A percentile compares a stretch with the other conserved stretches of the same genome.
phyloP scores from a whole-genome alignment of 2,888 invertebrate species.

The Encarsia formosa region DNA sequence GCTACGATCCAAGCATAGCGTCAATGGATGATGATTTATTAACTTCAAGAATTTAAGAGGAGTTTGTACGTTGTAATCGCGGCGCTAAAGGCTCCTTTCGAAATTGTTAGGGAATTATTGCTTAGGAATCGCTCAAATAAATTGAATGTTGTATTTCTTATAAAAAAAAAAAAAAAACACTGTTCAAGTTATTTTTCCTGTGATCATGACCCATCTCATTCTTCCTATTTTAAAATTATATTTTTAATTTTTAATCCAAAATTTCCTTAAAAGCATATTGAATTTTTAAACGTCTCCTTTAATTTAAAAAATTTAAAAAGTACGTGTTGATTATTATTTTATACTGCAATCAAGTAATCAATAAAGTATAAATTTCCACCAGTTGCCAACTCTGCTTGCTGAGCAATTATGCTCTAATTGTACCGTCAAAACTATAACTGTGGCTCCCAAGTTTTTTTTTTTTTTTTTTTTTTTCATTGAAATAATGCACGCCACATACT shows the following conservation, averaged over 20 bases:
- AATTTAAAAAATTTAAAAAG: not conserved
- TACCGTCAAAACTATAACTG: too few relatives aligned
- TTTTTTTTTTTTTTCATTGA: not conserved
- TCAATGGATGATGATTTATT: too few relatives aligned
- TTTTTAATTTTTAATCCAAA: not conserved
- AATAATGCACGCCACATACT: too few relatives aligned
- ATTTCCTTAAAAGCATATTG: too few relatives aligned
- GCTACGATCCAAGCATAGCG: constrained; percentile 20
- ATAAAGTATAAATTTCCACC: too few relatives aligned
- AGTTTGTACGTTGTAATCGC: constrained; percentile 29
- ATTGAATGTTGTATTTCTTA: constrained; percentile 50
- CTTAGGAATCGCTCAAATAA: constrained; percentile 48
- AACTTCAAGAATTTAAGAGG: constrained; percentile 12
- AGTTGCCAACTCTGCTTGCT: too few relatives aligned
- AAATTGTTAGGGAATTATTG: constrained; percentile 49
- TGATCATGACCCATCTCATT: too few relatives aligned
- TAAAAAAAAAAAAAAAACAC: constrained; percentile 26
- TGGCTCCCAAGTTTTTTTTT: not conserved
- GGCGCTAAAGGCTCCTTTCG: constrained; percentile 40
- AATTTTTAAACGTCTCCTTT: not conserved
- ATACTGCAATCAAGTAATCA: too few relatives aligned
- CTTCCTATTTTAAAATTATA: not conserved
- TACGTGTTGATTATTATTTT: too few relatives aligned
- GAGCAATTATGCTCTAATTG: too few relatives aligned
- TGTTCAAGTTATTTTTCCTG: not conserved